Percentiles rank a stretch among this genome's conserved stretches.
phyloP scores from a whole-genome alignment of 1,140 invertebrate species.

The Philopotamus ludificatus region DNA sequence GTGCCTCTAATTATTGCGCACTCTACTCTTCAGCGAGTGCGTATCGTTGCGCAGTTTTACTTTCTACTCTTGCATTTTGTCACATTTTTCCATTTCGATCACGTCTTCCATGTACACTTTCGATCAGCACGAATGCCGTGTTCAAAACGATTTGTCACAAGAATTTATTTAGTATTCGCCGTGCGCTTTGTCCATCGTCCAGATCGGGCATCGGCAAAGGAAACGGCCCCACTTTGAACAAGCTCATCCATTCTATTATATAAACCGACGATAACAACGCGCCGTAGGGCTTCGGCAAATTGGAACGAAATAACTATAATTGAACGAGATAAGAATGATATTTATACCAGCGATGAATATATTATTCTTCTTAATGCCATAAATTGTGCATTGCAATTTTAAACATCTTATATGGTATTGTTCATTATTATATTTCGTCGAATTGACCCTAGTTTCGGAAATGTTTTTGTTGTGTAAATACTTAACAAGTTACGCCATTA shows the following conservation, averaged over 20 bases:
- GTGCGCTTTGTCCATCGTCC: background rate
- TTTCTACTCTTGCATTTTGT: background rate
- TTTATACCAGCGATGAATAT: no score
- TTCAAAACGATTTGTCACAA: background rate
- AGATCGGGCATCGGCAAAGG: background rate
- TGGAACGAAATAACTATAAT: no score
- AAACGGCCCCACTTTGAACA: background rate
- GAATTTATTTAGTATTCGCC: background rate
- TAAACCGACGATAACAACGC: no score
- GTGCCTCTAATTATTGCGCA: no score
- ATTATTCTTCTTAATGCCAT: no score
- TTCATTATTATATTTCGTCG: no score
- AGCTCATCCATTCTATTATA: background rate
- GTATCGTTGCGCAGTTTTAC: background rate
- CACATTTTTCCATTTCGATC: background rate
- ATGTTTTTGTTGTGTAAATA: background rate
- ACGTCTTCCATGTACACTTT: background rate
- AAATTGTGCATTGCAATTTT: no score
- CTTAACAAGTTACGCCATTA: slow-evolving; percentile 7
- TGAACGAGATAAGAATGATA: no score
- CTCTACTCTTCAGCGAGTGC: no score
- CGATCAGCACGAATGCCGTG: background rate
- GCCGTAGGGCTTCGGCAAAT: no score
- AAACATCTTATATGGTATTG: no score
- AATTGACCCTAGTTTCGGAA: no score